A percentile compares a stretch with the other conserved stretches of the same genome.
phyloP scores from a whole-genome alignment of 2,888 invertebrate species.

The Venustoraphidia nigricollis region DNA sequence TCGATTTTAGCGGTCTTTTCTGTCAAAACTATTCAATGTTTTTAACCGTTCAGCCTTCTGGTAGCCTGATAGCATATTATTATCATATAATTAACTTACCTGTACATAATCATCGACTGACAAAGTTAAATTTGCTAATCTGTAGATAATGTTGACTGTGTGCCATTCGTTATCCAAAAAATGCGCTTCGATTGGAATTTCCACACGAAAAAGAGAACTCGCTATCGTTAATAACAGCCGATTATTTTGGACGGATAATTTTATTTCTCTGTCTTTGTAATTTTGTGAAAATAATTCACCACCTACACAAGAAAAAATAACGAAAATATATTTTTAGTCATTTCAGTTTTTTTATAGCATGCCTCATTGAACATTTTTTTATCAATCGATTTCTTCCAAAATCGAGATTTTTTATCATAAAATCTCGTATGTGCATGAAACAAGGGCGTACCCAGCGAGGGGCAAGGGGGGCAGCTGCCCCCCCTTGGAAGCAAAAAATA shows the following conservation, averaged over 20 bases:
- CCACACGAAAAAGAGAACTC: constrained; percentile 30
- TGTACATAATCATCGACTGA: constrained; percentile 32
- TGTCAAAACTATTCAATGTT: too few species aligned
- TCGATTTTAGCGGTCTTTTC: too few species aligned
- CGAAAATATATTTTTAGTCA: constrained; percentile 2
- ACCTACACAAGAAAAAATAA: constrained; percentile 27
- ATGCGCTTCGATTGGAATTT: constrained; percentile 48
- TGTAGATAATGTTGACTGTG: constrained; percentile 49
- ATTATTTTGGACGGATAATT: constrained; percentile 25
- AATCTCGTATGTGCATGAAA: too few species aligned
- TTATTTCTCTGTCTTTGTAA: constrained; percentile 34
- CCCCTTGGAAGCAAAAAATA: too few species aligned
- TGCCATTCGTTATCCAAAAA: constrained; percentile 74
- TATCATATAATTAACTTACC: constrained; percentile 29
- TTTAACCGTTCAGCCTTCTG: too few species aligned
- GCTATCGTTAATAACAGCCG: constrained; percentile 33
- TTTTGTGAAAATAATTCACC: constrained; percentile 56
- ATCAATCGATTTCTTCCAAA: too few species aligned
- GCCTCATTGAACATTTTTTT: too few species aligned
- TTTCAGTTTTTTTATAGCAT: not conserved
- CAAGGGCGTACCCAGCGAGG: too few species aligned
- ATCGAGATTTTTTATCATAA: too few species aligned
- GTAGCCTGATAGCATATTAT: too few species aligned
- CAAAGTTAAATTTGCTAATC: constrained; percentile 39
- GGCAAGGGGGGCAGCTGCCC: too few species aligned